These are phyloP conservation scores for Odontomachus brunneus DNA, from an alignment of 1,140 invertebrate genomes.

Conservation along the genomic window DNA sequence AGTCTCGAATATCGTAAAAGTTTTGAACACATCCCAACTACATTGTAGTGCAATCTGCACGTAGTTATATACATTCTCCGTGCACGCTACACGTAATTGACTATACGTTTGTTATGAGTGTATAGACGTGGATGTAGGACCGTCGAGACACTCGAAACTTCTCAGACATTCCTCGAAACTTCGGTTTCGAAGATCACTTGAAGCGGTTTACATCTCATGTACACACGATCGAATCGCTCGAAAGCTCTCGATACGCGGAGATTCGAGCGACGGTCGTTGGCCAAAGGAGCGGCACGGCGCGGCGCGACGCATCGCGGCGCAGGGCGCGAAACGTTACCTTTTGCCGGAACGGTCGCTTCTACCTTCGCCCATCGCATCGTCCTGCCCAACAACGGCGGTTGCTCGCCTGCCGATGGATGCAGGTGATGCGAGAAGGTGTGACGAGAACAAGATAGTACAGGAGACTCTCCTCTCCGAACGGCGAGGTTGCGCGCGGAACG, in stretches of 20 bases:
- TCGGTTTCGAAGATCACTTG: too few relatives aligned
- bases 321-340: constrained; percentile 77
- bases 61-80: too few relatives aligned
- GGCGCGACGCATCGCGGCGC: too few relatives aligned
- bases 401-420: constrained; percentile 38
- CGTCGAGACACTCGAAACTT: too few relatives aligned
- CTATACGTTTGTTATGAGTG: too few relatives aligned
- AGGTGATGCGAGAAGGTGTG: not conserved
- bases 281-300: constrained; percentile 18
- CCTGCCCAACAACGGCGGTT: constrained; percentile 13
- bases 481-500: not conserved
- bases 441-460: not conserved
- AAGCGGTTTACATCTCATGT: too few relatives aligned
- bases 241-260: not conserved
- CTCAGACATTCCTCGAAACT: too few relatives aligned
- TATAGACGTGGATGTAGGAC: too few relatives aligned
- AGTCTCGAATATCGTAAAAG: too few relatives aligned
- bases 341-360: constrained; percentile 79
- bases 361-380: constrained; percentile 83
- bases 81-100: too few relatives aligned
- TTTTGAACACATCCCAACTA: too few relatives aligned
- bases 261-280: constrained; percentile 24
- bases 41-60: too few relatives aligned
- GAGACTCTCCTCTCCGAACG: not conserved
- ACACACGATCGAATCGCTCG: not conserved